Evolutionary conservation across 2,797 vertebrate genomes (phyloP).

Genomic region (Spea hammondii): DNA sequence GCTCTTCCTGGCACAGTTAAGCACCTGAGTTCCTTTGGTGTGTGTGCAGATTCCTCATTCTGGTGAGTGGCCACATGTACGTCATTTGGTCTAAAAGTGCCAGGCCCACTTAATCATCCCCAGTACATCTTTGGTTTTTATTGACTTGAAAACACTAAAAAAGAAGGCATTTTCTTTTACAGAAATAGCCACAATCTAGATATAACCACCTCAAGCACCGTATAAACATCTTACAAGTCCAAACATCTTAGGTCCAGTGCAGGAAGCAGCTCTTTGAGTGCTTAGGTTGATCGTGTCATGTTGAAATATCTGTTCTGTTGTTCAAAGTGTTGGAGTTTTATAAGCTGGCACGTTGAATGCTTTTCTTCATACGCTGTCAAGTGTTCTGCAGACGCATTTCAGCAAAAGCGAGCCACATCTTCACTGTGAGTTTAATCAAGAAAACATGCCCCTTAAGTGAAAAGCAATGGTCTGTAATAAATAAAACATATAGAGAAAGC

Average conservation of each 20-base stretch:
- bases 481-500: conserved; percentile 17
- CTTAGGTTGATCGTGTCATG: background rate
- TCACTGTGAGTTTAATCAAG: conserved; percentile 32
- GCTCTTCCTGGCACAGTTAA: too few relatives aligned
- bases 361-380: conserved; percentile 11
- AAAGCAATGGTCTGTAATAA: background rate
- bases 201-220: too few relatives aligned
- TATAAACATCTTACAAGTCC: too few relatives aligned
- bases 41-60: too few relatives aligned
- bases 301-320: background rate
- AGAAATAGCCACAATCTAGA: too few relatives aligned
- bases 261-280: background rate
- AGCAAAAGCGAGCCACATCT: conserved; percentile 8
- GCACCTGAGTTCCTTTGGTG: too few relatives aligned
- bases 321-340: conserved; percentile 2
- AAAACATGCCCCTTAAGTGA: conserved; percentile 1
- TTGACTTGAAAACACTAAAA: too few relatives aligned
- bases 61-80: too few relatives aligned
- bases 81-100: too few relatives aligned
- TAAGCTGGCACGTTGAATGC: background rate
- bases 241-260: background rate
- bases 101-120: too few relatives aligned
- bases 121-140: too few relatives aligned
- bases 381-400: conserved; percentile 12
- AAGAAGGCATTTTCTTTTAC: too few relatives aligned